These are phyloP conservation scores for Cataglyphis albicans DNA, from an alignment of 2,888 invertebrate species.

Conservation along the genomic window DNA sequence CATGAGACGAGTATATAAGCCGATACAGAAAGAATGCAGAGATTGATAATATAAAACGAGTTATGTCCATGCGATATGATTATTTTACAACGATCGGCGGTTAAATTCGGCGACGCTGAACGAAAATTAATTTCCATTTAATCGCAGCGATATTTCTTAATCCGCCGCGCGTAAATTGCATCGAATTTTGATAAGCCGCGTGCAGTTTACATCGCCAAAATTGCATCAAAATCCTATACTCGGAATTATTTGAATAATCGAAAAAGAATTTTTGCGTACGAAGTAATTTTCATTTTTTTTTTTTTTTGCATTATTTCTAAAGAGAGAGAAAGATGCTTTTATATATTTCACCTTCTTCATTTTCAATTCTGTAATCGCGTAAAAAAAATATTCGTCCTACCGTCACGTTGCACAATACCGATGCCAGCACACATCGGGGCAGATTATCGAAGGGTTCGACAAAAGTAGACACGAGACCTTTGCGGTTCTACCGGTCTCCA, in stretches of 20 bases:
- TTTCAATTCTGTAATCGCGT: background rate
- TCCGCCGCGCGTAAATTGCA: constrained; percentile 17
- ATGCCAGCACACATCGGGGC: background rate
- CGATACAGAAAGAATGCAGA: background rate
- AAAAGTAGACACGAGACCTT: constrained; percentile 16
- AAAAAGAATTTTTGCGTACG: background rate
- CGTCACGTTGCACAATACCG: constrained; percentile 17
- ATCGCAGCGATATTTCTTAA: constrained; percentile 36
- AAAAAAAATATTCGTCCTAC: constrained; percentile 3
- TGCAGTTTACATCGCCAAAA: background rate
- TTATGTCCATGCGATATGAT: constrained; percentile 1
- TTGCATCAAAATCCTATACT: background rate
- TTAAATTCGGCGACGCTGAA: constrained; percentile 19
- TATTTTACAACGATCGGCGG: constrained; percentile 29
- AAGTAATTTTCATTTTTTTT: background rate
- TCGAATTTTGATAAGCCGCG: background rate
- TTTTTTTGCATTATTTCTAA: background rate
- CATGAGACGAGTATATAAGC: background rate
- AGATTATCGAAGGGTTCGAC: constrained; percentile 47
- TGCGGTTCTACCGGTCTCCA: constrained; percentile 55
- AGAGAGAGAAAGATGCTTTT: background rate
- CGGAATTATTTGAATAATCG: background rate
- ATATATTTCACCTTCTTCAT: background rate
- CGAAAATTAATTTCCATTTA: constrained; percentile 51
- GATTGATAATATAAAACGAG: constrained; percentile 6